Conservation (phyloP, 2,797 vertebrate genomes). For the Nannoperca australis region DNA sequence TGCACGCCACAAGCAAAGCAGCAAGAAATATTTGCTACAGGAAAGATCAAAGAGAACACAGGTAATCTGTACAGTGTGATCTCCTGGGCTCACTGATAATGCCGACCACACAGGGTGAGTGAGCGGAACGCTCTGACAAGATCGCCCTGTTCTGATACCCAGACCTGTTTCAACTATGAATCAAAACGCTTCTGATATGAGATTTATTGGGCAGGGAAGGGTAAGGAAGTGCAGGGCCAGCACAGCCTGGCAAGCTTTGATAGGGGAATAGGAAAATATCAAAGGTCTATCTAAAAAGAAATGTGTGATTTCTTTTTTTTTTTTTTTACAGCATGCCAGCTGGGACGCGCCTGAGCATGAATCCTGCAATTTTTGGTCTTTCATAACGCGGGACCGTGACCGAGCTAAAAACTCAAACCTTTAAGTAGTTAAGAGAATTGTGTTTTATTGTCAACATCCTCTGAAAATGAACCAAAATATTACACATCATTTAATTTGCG, state of each 20-base stretch:
- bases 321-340: constrained; percentile 38
- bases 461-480: background rate
- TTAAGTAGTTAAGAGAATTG: background rate
- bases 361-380: constrained; percentile 37
- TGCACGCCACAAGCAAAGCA: constrained; percentile 64
- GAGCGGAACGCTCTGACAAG: constrained; percentile 77
- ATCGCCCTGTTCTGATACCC: constrained; percentile 73
- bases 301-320: constrained; percentile 33
- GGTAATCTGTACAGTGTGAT: constrained; percentile 75
- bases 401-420: constrained; percentile 22
- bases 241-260: constrained; percentile 71
- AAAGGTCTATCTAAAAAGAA: constrained; percentile 69
- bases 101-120: constrained; percentile 66
- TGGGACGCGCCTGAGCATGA: constrained; percentile 46
- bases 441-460: background rate
- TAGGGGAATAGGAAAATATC: constrained; percentile 77
- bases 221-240: constrained; percentile 59
- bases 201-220: constrained; percentile 69
- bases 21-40: constrained; percentile 61
- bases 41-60: constrained; percentile 72
- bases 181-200: constrained; percentile 79
- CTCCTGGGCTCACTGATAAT: constrained; percentile 67
- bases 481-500: background rate
- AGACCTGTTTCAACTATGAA: constrained; percentile 76
- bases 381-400: constrained; percentile 22